Conservation (phyloP, 2,113 vertebrate genomes). For the Poeciliopsis retropinna region DNA sequence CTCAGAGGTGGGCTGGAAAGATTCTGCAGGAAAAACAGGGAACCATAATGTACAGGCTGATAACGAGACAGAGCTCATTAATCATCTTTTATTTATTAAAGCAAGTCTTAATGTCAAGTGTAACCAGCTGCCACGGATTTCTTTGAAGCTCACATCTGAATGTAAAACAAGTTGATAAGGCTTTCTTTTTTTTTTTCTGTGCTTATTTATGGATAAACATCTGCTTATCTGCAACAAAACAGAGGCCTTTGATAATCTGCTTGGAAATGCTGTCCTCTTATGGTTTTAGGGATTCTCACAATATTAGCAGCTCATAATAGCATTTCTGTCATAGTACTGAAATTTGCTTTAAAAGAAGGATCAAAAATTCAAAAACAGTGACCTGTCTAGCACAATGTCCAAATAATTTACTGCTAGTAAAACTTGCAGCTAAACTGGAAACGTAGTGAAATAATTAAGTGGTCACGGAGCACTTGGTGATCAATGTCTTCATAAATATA, state of each 20-base stretch:
- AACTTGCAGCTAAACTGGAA: too few species aligned
- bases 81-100: conserved; percentile 12
- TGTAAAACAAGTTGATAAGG: not conserved
- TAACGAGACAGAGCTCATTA: conserved; percentile 27
- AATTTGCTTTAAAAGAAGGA: too few species aligned
- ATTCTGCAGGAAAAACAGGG: conserved; percentile 20
- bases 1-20: conserved; percentile 45
- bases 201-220: not conserved
- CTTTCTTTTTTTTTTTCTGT: not conserved
- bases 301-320: too few species aligned
- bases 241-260: not conserved
- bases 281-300: too few species aligned
- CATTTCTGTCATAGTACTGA: too few species aligned
- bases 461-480: too few species aligned
- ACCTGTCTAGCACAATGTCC: too few species aligned
- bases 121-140: conserved; percentile 29
- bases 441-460: too few species aligned
- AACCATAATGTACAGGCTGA: conserved; percentile 8
- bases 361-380: too few species aligned
- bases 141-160: conserved; percentile 22
- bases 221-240: not conserved
- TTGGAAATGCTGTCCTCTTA: too few species aligned
- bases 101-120: conserved; percentile 12
- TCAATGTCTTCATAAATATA: too few species aligned
- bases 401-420: too few species aligned